Conservation (phyloP, 1,140 invertebrate genomes). For the Chelonus insularis region DNA sequence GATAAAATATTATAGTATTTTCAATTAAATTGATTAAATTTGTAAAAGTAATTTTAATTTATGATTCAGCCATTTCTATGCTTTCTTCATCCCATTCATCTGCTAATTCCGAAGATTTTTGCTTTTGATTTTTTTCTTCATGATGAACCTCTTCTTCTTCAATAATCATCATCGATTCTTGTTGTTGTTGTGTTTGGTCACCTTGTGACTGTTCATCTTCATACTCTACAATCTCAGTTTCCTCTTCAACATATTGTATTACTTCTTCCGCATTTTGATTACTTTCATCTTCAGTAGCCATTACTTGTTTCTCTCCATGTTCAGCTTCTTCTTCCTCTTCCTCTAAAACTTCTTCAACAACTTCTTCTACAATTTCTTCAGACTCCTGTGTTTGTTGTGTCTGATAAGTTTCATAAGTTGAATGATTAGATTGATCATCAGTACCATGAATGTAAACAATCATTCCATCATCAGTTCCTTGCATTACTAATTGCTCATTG, state of each 20-base stretch:
- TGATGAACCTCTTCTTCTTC: slow-evolving; percentile 21
- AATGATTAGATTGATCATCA: slow-evolving; percentile 38
- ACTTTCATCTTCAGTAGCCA: slow-evolving; percentile 28
- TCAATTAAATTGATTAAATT: too few relatives aligned
- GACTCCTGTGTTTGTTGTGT: slow-evolving; percentile 35
- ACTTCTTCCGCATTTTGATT: slow-evolving; percentile 42
- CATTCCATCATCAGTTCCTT: slow-evolving; percentile 47
- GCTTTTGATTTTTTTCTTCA: slow-evolving; percentile 8
- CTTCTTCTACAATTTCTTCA: slow-evolving; percentile 39
- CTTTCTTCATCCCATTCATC: slow-evolving; percentile 52
- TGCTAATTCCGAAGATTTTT: slow-evolving; percentile 32
- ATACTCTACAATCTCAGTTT: slow-evolving; percentile 56
- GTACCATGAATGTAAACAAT: slow-evolving; percentile 54
- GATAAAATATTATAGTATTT: too few relatives aligned
- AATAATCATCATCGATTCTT: slow-evolving; percentile 32
- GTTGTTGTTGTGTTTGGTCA: slow-evolving; percentile 48
- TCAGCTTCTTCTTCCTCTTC: slow-evolving; percentile 23
- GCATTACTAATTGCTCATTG: slow-evolving; percentile 49
- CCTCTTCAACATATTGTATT: slow-evolving; percentile 55
- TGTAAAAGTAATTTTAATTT: too few relatives aligned
- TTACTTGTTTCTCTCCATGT: neutral
- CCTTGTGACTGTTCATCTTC: slow-evolving; percentile 43
- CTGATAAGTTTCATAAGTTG: slow-evolving; percentile 41
- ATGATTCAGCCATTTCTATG: slow-evolving; percentile 37
- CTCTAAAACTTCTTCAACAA: slow-evolving; percentile 32